Base-by-base conservation (phyloP, 2,888 invertebrate genomes). In the Drosophila testacea region DNA sequence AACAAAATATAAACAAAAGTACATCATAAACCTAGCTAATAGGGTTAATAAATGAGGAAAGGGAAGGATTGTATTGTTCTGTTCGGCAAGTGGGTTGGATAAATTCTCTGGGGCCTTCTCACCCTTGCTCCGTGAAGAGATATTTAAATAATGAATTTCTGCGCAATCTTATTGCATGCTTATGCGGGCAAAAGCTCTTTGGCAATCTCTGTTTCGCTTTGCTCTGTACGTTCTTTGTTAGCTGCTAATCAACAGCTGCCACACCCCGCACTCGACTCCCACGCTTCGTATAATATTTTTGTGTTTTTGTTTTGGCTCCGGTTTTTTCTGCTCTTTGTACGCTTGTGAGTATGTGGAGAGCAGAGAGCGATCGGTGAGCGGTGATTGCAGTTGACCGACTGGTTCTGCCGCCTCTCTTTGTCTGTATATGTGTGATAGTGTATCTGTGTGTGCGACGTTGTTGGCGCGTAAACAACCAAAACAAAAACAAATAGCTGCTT, bases 221-320 rank as follows among this genome's bases (percentile, higher is more conserved):
- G 59, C 46, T 62, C 32, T 32, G 10, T 30, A 27, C 42, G 27
- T 75, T 46, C 77, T 72, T 68, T 76, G 64, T 73, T 68, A 9
- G 69, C 38, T 69, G 52, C 10, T 54, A 47, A 74, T 78, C 61
- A 55, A 47, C 63, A 46, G 47, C 46, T 22, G 13, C 36, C 50
- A 46, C 65, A 34, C 56, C 39, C 48, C 28, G n/a, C 34, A 1
- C 10, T 48, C 6, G 10, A 16, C 56, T 36, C 69, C 73, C 27
- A 67, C 73, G 50, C 63, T 48, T 32, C 6, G 30, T 11, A 50
- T 38, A 69, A 54, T 83, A 75, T 83, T 83, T 79, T 89, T 80
- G 71, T 73, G 69, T 72, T 87, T 86, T 85, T 87, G 88, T 89
- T 88, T 81, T 89, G 88, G 66, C 71, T 79, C 80, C 77, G 60